Conservation (phyloP, 2,113 vertebrate species). For the Sitta europaea region DNA sequence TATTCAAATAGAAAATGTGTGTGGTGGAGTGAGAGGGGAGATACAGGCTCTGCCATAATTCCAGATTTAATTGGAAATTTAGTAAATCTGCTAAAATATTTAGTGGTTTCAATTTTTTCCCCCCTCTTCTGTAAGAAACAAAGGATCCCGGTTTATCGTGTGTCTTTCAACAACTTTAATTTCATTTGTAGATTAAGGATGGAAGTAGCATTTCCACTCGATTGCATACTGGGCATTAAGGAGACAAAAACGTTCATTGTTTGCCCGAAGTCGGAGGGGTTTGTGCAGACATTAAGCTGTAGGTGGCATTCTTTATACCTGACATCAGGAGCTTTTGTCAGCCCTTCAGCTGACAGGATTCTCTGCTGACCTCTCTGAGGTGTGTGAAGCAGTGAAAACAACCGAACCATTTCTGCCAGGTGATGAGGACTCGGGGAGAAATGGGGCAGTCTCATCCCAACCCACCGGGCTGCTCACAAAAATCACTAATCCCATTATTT, state of each 20-base stretch:
- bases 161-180: conserved; percentile 88
- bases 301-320: conserved; percentile 81
- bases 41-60: conserved; percentile 58
- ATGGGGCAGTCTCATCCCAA: neutral
- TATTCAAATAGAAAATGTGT: conserved; percentile 49
- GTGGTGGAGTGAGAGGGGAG: conserved; percentile 45
- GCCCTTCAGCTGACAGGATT: conserved; percentile 66
- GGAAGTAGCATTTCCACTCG: conserved; percentile 85
- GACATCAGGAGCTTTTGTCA: conserved; percentile 75
- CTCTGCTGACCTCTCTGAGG: conserved; percentile 62
- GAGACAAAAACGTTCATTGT: conserved; percentile 82
- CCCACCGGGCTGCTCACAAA: neutral
- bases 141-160: conserved; percentile 74
- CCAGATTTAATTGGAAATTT: conserved; percentile 82
- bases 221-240: conserved; percentile 76
- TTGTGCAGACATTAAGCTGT: conserved; percentile 73
- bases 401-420: conserved; percentile 38
- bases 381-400: conserved; percentile 60
- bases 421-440: conserved; percentile 13
- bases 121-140: conserved; percentile 69
- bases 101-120: conserved; percentile 76
- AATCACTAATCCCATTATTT: neutral
- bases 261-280: conserved; percentile 34
- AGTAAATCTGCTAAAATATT: conserved; percentile 86
- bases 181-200: conserved; percentile 82